phyloP scores from a whole-genome alignment of 1,140 invertebrate genomes.

The Megathymus violae region DNA sequence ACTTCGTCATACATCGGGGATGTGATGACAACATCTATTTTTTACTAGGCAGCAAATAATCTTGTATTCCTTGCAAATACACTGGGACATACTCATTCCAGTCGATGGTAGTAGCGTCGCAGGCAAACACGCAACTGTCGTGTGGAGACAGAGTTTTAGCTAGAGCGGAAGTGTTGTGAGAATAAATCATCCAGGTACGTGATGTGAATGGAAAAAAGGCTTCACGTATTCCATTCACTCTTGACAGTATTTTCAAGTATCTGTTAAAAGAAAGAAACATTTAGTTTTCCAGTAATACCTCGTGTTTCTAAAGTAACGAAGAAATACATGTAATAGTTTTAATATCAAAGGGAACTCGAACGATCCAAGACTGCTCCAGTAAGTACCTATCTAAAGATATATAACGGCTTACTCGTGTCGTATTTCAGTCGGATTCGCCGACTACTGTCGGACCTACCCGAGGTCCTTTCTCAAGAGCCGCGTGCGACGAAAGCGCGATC shows the following conservation, averaged over 20 bases:
- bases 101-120: slow-evolving; percentile 38
- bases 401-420: too few relatives aligned
- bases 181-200: slow-evolving; percentile 43
- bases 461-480: too few relatives aligned
- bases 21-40: neutral
- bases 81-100: slow-evolving; percentile 46
- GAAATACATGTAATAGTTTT: too few relatives aligned
- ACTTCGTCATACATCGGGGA: too few relatives aligned
- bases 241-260: slow-evolving; percentile 43
- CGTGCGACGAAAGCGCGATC: too few relatives aligned
- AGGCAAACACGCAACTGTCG: slow-evolving; percentile 42
- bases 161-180: slow-evolving; percentile 31
- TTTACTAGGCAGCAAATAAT: slow-evolving; percentile 37
- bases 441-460: too few relatives aligned
- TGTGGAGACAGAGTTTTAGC: slow-evolving; percentile 32
- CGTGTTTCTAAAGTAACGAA: too few relatives aligned
- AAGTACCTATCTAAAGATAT: too few relatives aligned
- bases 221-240: slow-evolving; percentile 22
- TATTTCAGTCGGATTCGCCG: too few relatives aligned
- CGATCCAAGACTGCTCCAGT: too few relatives aligned
- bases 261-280: slow-evolving; percentile 41
- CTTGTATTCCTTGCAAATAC: slow-evolving; percentile 43
- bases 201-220: slow-evolving; percentile 40
- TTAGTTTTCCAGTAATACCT: too few relatives aligned
- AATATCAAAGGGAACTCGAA: too few relatives aligned